Evolutionary conservation across 2,113 vertebrate species (phyloP).

Genomic region (Lamprologus sp.): DNA sequence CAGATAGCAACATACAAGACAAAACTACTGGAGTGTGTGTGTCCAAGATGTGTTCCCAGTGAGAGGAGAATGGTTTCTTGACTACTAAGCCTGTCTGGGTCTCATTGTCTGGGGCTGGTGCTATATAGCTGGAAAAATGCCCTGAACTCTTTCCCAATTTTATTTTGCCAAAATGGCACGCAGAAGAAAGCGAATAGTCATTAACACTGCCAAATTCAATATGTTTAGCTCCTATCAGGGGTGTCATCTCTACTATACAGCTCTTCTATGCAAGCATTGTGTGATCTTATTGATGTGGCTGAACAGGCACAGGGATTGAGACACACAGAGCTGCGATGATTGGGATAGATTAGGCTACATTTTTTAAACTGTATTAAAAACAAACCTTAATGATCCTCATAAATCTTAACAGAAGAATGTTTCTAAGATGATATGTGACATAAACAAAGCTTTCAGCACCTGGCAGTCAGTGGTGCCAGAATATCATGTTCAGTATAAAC

Average conservation of each 20-base stretch:
- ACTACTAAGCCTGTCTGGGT: conserved; percentile 52
- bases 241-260: conserved; percentile 41
- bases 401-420: conserved; percentile 59
- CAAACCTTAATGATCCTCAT: conserved; percentile 48
- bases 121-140: conserved; percentile 35
- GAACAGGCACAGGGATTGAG: conserved; percentile 25
- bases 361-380: conserved; percentile 39
- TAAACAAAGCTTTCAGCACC: conserved; percentile 65
- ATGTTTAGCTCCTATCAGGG: conserved; percentile 47
- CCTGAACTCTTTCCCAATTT: neutral
- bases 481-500: conserved; percentile 57
- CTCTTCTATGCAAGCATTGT: conserved; percentile 44
- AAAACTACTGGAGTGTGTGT: conserved; percentile 64
- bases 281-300: conserved; percentile 44
- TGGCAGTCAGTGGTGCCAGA: conserved; percentile 53
- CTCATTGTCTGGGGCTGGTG: conserved; percentile 50
- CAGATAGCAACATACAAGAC: conserved; percentile 64
- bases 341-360: conserved; percentile 27
- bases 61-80: conserved; percentile 54
- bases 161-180: conserved; percentile 14
- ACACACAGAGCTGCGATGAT: conserved; percentile 50
- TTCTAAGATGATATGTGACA: conserved; percentile 49
- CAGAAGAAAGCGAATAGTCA: conserved; percentile 42
- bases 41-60: conserved; percentile 62
- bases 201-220: conserved; percentile 14